Conservation (phyloP, 2,888 invertebrate species). For the Heliconius hortense region DNA sequence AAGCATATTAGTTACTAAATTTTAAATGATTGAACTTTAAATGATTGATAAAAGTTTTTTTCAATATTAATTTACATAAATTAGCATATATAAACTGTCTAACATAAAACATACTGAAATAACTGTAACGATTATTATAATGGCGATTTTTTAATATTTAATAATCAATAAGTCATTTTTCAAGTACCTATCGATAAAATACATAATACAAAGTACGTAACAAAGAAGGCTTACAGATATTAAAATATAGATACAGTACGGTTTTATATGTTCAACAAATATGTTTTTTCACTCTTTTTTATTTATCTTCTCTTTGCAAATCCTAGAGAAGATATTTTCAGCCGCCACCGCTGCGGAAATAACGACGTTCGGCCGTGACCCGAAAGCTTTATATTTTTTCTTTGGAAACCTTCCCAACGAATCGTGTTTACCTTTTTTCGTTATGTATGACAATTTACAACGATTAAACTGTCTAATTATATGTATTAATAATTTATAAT, state of each 20-base stretch:
- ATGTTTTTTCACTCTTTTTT: conserved; percentile 11
- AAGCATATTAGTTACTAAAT: not conserved
- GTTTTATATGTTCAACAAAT: conserved; percentile 7
- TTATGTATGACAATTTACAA: not conserved
- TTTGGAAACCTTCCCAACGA: conserved; percentile 24
- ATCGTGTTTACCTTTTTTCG: conserved; percentile 23
- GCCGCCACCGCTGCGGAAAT: conserved; percentile 52
- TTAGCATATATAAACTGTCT: not conserved
- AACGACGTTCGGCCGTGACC: conserved; percentile 61
- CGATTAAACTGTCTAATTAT: not conserved
- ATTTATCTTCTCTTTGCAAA: conserved; percentile 27
- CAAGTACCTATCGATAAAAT: not conserved
- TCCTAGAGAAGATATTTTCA: conserved; percentile 52
- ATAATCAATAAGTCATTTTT: no score
- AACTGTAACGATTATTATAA: not conserved
- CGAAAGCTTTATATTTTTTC: conserved; percentile 41
- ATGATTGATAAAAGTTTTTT: not conserved
- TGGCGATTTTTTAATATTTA: not conserved
- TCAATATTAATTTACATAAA: not conserved
- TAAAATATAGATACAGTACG: not conserved
- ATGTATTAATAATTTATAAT: not conserved
- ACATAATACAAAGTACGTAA: not conserved
- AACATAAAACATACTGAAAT: not conserved
- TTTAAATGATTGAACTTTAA: no score
- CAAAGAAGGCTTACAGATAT: not conserved